These are phyloP conservation scores for Pedicia rivosa DNA, from an alignment of 2,888 invertebrate genomes.

Conservation along the genomic window DNA sequence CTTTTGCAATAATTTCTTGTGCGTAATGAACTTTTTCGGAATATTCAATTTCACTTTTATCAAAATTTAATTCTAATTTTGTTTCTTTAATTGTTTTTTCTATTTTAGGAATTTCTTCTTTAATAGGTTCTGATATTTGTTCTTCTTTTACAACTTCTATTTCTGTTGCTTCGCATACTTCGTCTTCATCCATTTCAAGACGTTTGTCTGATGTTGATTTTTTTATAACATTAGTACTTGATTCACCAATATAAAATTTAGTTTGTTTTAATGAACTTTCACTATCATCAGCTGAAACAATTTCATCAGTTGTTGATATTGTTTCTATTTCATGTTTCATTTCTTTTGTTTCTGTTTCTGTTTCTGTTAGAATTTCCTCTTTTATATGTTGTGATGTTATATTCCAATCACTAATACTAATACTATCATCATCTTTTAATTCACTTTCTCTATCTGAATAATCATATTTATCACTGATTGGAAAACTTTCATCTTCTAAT, in stretches of 20 bases:
- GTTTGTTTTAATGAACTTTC: not conserved
- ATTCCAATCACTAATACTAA: too few relatives aligned
- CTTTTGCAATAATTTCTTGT: not conserved
- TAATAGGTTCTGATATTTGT: not conserved
- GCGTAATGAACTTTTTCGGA: conserved; percentile 18
- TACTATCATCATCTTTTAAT: not conserved
- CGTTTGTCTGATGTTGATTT: conserved; percentile 19
- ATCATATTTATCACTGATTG: conserved; percentile 7
- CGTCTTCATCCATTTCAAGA: conserved; percentile 12
- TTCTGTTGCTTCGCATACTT: conserved; percentile 10
- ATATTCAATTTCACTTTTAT: conserved; percentile 28
- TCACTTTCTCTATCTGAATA: too few relatives aligned
- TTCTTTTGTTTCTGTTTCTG: not conserved
- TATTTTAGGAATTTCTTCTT: not conserved
- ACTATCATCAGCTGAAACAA: too few relatives aligned
- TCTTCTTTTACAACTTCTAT: not conserved
- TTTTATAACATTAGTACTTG: conserved; percentile 27
- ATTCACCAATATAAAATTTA: conserved; percentile 28
- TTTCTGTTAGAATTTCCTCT: not conserved
- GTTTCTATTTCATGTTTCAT: too few relatives aligned
- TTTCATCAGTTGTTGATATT: too few relatives aligned
- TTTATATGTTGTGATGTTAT: not conserved
- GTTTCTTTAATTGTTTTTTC: not conserved
- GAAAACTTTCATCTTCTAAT: conserved; percentile 10
- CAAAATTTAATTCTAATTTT: conserved; percentile 21